Conservation (phyloP, 2,888 invertebrate genomes). For the Pterostichus niger region DNA sequence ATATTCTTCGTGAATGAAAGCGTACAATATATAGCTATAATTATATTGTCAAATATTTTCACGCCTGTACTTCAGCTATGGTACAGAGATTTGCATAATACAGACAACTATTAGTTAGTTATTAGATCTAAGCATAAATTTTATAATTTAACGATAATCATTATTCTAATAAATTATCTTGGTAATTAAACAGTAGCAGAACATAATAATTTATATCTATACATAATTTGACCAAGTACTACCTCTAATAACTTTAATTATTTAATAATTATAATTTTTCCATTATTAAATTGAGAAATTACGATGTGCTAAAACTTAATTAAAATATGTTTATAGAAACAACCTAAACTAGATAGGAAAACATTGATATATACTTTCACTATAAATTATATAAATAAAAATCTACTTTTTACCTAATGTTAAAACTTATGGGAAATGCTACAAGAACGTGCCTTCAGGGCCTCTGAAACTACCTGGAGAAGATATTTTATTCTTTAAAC, state of each 20-base stretch:
- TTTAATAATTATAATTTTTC: constrained; percentile 45
- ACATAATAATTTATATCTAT: constrained; percentile 20
- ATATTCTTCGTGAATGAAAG: constrained; percentile 32
- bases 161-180: constrained; percentile 40
- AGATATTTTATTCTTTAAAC: too few species aligned
- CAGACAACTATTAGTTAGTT: constrained; percentile 23
- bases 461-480: too few species aligned
- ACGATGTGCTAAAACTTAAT: constrained; percentile 24
- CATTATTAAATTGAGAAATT: constrained; percentile 21
- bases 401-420: too few species aligned
- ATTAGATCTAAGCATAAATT: constrained; percentile 18
- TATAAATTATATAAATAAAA: too few species aligned
- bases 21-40: constrained; percentile 37
- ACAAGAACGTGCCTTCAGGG: too few species aligned
- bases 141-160: constrained; percentile 34
- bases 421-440: too few species aligned
- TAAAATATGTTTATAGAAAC: constrained; percentile 14
- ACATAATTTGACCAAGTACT: constrained; percentile 35
- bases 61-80: constrained; percentile 25
- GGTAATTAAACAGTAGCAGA: constrained; percentile 38
- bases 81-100: constrained; percentile 14
- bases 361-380: too few species aligned
- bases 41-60: constrained; percentile 48
- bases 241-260: constrained; percentile 21
- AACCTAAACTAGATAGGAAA: neutral